phyloP scores from a whole-genome alignment of 1,140 invertebrate genomes.

The Penaeus chinensis region DNA sequence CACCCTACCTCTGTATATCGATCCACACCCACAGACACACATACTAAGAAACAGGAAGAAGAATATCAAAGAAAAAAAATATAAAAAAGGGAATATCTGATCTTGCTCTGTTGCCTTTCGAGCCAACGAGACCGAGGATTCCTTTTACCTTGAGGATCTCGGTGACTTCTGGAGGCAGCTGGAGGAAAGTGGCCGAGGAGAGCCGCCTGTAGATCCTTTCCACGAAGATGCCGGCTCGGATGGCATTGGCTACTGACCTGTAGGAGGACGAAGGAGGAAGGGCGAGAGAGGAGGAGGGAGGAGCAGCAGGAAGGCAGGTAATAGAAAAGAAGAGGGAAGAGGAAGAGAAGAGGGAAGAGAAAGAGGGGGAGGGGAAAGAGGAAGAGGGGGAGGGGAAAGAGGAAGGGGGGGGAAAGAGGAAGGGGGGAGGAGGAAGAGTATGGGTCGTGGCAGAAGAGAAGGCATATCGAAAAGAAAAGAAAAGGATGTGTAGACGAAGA shows the following conservation, averaged over 20 bases:
- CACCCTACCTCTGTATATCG: no score
- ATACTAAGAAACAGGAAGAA: no score
- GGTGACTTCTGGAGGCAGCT: constrained; percentile 90
- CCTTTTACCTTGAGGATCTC: constrained; percentile 84
- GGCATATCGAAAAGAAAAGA: no score
- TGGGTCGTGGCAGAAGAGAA: no score
- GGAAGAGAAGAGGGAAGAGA: background rate
- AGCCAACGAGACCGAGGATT: background rate
- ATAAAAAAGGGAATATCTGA: background rate
- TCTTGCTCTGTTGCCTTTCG: background rate
- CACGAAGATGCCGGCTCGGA: constrained; percentile 96
- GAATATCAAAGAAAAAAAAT: no score
- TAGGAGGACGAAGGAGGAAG: background rate
- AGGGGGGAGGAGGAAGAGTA: no score
- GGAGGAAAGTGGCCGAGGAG: constrained; percentile 84
- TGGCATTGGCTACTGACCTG: constrained; percentile 93
- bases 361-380: background rate
- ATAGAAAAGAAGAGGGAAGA: background rate
- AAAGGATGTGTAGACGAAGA: no score
- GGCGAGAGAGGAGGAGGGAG: background rate
- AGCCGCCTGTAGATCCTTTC: constrained; percentile 93
- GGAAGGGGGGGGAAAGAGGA: no score
- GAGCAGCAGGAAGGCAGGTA: constrained; percentile 70
- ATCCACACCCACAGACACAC: no score
- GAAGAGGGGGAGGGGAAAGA: no score